Evolutionary conservation across 2,888 invertebrate species (phyloP), one percentile per base, ranked within the genome.

Genomic region (Rhagium mordax): DNA sequence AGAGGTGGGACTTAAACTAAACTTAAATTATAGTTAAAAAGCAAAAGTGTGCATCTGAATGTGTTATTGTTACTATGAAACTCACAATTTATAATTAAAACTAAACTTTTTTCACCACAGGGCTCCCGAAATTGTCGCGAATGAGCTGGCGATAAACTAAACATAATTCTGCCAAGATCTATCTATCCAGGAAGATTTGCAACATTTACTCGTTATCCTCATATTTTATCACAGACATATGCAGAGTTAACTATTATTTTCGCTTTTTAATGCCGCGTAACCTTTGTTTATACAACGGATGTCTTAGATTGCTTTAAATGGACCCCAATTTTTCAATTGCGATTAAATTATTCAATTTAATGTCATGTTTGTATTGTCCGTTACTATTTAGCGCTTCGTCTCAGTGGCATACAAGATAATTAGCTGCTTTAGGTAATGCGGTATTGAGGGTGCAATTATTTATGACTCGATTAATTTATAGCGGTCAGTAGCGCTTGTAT

Each of bases 291-390:
- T 21, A 24, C 15, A 59, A 59, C 51, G 74, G 72, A 74, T 61
- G 72, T 77, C 74, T 47, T 65, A 53, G 72, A 74, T 77, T 60
- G 24, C 8, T n/a, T 57, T 68, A 65, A 47, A 48, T 48, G 60
- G 49, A 18, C 47, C 33, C 68, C 66, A 77, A 77, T 77, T 74
- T 77, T 75, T 71, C 77, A 77, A 75, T 77, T 77, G 77, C 68
- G 66, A 59, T 66, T 15, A 66, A 60, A 74, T 75, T 72, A 75
- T 69, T 61, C 59, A 77, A 77, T 77, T 71, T 66, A 69, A 53
- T 13, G 15, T 20, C 24, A 64, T 57, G 41, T 51, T 53, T 27
- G 65, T 66, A 60, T 68, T 20, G 27, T 13, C 20, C 41, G 29
- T 20, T 59, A n/a, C 15, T 16, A 47, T 49, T 60, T 49, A 49